Evolutionary conservation across 2,113 vertebrate genomes (phyloP).

Genomic region (Mus musculus): GRCm39 chr1:84164501-84165000

Average conservation of each 20-base stretch:
- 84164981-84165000: neutral
- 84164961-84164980: neutral
- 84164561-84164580: neutral
- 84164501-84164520: neutral
- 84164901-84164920: neutral
- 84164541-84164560: neutral
- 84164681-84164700: conserved; percentile 71
- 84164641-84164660: conserved; percentile 39
- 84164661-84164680: conserved; percentile 63
- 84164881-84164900: conserved; percentile 69
- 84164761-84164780: conserved; percentile 45
- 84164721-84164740: conserved; percentile 65
- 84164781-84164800: conserved; percentile 24
- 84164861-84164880: conserved; percentile 57
- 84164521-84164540: neutral
- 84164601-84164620: neutral
- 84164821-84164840: conserved; percentile 66
- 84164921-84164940: conserved; percentile 70
- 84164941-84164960: neutral
- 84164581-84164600: neutral
- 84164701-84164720: conserved; percentile 50
- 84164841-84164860: conserved; percentile 68
- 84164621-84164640: neutral
- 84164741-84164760: conserved; percentile 54
- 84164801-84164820: neutral